Base-by-base conservation (phyloP, 64 coral and sea anemone genomes). In the Cladopsammia gracilis region DNA sequence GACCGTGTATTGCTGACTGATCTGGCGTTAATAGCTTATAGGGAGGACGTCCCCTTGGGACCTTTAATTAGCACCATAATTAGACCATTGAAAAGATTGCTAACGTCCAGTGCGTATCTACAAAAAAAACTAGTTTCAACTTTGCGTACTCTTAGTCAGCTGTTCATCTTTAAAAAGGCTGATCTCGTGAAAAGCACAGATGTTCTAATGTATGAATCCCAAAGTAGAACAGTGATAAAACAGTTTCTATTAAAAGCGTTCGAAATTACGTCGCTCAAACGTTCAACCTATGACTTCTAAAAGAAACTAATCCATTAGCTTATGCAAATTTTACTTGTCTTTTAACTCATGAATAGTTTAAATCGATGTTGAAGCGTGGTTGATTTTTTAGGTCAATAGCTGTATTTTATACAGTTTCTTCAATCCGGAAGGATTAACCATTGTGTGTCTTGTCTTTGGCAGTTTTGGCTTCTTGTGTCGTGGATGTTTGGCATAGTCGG, bases 311-410 rank as follows among this genome's bases (percentile, higher is more conserved):
- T 66, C 62, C 80, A 84, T 84, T 84, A 84, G 61, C 80, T 48
- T 84, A 84, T 84, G 80, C 62, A 68, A 84, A 84, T 84, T 84
- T 84, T 84, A 62, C 62, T 64, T 75, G 72, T 75, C 45, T 75
- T 46, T 23, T 58, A 25, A 67, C 14, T 84, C 80, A 84, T 84
- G 80, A 67, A 84, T 84, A 34, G 80, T 84, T 84, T 84, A 84
- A 67, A 20, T 47, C 62, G 46, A 49, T 68, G 44, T 84, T 46
- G 14, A 6, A 84, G 45, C 61, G 80, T 68, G 80, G 60, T 68
- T 84, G 34, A 84, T 84, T 84, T 84, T 68, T 84, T 84, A 23
- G 46, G 80, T 84, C 80, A 65, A 84, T 84, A 84, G 19, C 9
- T 84, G 62, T 50, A 67, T 84, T 84, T 84, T 84, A 84, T 67